phyloP scores from a whole-genome alignment of 2,888 invertebrate genomes.

The Eupithecia pulchellata region DNA sequence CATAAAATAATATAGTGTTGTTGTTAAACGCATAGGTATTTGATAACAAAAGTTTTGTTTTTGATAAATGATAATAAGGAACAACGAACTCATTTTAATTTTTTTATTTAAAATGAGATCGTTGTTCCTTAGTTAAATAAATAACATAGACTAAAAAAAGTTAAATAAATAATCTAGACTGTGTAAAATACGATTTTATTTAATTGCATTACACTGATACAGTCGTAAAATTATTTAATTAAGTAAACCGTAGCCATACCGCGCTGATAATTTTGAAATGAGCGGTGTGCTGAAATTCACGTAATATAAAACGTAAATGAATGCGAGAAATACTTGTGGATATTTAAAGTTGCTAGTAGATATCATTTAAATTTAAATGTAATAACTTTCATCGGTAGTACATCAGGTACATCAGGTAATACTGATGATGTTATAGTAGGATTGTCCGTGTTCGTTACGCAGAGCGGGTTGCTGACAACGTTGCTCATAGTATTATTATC shows the following conservation, averaged over 20 bases:
- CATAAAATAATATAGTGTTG: slow-evolving; percentile 48
- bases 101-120: no score
- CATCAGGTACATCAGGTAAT: no score
- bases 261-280: background rate
- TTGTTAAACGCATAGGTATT: slow-evolving; percentile 40
- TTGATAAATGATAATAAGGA: slow-evolving; percentile 40
- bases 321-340: background rate
- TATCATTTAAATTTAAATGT: background rate
- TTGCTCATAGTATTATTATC: background rate
- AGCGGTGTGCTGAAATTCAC: no score
- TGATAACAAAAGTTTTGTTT: slow-evolving; percentile 46
- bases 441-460: background rate
- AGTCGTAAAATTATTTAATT: background rate
- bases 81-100: background rate
- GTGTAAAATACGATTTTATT: background rate
- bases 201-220: background rate
- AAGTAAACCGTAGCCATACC: background rate
- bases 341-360: background rate
- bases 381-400: background rate
- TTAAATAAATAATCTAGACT: no score
- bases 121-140: no score
- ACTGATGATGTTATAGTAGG: no score
- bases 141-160: no score
- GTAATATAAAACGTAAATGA: background rate
- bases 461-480: background rate